Evolutionary conservation across 2,888 invertebrate species (phyloP).

Genomic region (Scaptomyza caliginosa): DNA sequence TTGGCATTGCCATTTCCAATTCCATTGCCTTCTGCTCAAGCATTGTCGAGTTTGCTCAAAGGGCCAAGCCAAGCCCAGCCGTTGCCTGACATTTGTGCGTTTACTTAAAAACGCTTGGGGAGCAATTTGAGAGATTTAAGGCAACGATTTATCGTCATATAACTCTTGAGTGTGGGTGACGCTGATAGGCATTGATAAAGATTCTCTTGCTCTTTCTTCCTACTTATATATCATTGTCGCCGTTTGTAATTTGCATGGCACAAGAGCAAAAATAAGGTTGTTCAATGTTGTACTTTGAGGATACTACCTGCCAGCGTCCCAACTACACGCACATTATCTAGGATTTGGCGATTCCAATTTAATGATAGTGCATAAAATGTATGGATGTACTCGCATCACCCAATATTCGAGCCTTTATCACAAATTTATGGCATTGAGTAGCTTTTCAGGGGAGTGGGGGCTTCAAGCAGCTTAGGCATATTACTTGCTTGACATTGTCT

Average conservation of each 20-base stretch:
- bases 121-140: slow-evolving; percentile 73
- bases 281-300: slow-evolving; percentile 30
- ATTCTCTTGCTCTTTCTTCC: not conserved
- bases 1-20: slow-evolving; percentile 1
- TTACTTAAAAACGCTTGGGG: slow-evolving; percentile 68
- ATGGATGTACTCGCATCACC: slow-evolving; percentile 43
- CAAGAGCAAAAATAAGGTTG: slow-evolving; percentile 67
- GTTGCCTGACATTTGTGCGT: slow-evolving; percentile 57
- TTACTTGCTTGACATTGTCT: slow-evolving; percentile 40
- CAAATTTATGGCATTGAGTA: slow-evolving; percentile 57
- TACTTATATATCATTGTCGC: not conserved
- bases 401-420: slow-evolving; percentile 23
- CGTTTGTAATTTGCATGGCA: slow-evolving; percentile 65
- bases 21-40: not conserved
- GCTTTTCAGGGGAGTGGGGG: slow-evolving; percentile 11
- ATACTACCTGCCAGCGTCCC: not conserved
- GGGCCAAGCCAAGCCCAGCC: not conserved
- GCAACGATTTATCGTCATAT: slow-evolving; percentile 67
- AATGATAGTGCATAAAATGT: slow-evolving; percentile 72
- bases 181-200: slow-evolving; percentile 58
- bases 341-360: slow-evolving; percentile 53
- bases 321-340: slow-evolving; percentile 10
- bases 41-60: slow-evolving; percentile 12
- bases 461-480: slow-evolving; percentile 21
- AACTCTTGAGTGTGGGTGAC: slow-evolving; percentile 55